These are phyloP conservation scores for Stomatorhinus walkeri DNA, from an alignment of 2,797 vertebrate genomes.

Conservation along the genomic window DNA sequence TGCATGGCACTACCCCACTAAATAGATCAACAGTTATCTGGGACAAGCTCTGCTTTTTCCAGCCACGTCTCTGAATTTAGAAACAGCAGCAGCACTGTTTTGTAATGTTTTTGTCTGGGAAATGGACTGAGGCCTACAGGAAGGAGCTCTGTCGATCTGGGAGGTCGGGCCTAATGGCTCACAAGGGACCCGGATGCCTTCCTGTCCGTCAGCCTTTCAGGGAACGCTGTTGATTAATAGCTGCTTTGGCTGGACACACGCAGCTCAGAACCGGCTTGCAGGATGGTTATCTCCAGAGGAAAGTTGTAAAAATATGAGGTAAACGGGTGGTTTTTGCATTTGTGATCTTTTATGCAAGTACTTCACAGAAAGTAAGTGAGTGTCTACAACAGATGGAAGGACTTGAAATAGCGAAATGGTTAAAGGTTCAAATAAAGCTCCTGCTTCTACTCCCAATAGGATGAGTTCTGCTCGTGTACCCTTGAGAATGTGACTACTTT, in stretches of 20 bases:
- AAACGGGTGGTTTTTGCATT: conserved; percentile 6
- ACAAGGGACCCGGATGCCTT: conserved; percentile 12
- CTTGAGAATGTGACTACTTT: neutral
- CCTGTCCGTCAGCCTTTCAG: conserved; percentile 17
- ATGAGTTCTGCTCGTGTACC: neutral
- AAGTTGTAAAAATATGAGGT: conserved; percentile 3
- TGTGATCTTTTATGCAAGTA: neutral
- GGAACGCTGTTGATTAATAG: conserved; percentile 11
- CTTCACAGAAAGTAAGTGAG: neutral
- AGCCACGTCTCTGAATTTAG: conserved; percentile 4
- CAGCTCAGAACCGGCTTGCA: conserved; percentile 14
- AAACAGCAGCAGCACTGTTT: conserved; percentile 4
- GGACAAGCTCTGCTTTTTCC: neutral
- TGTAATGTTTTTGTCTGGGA: conserved; percentile 15
- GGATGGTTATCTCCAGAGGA: conserved; percentile 10
- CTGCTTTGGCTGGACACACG: conserved; percentile 9
- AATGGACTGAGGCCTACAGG: conserved; percentile 9
- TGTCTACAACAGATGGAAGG: neutral
- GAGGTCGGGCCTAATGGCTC: conserved; percentile 14
- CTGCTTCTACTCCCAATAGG: neutral
- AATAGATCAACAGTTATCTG: neutral
- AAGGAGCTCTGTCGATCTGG: conserved; percentile 13
- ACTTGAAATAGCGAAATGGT: neutral
- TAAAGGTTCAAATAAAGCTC: neutral
- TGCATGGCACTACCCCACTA: neutral